Evolutionary conservation across 2,888 invertebrate genomes (phyloP).

Genomic region (Melieria picta): DNA sequence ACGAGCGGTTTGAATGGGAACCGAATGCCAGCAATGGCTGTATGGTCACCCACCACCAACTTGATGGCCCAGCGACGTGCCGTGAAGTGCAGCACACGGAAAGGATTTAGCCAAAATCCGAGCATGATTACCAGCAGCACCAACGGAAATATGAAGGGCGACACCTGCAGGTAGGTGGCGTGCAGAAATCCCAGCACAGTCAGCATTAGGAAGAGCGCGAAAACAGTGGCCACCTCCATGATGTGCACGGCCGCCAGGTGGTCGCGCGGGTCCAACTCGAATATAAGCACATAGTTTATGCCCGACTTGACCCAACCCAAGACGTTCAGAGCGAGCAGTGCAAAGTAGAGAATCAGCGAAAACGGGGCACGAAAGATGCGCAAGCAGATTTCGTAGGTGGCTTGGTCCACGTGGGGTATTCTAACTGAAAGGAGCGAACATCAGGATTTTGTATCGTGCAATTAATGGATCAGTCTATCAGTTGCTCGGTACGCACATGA

Average conservation of each 20-base stretch:
- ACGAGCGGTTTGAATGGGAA: constrained; percentile 85
- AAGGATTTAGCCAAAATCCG: constrained; percentile 87
- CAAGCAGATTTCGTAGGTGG: constrained; percentile 63
- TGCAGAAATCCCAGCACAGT: constrained; percentile 76
- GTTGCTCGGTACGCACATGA: constrained; percentile 8
- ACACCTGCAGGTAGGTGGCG: constrained; percentile 82
- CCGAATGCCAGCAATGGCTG: constrained; percentile 63
- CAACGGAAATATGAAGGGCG: constrained; percentile 89
- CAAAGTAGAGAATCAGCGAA: constrained; percentile 87
- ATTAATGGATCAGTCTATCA: not conserved
- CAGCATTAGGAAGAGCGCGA: constrained; percentile 91
- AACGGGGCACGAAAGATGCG: constrained; percentile 92
- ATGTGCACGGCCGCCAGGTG: constrained; percentile 91
- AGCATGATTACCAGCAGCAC: constrained; percentile 81
- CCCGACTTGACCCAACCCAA: constrained; percentile 96
- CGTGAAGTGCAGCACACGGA: constrained; percentile 87
- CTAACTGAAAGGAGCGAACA: not conserved
- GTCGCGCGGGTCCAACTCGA: constrained; percentile 93
- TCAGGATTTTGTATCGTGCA: not conserved
- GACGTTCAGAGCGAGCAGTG: constrained; percentile 92
- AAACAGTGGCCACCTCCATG: constrained; percentile 89
- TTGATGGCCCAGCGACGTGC: constrained; percentile 92
- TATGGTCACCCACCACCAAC: constrained; percentile 66
- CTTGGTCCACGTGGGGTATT: constrained; percentile 5
- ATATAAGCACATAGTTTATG: constrained; percentile 97